Conservation (phyloP, 2,797 vertebrate genomes). For the Tinamus major region DNA sequence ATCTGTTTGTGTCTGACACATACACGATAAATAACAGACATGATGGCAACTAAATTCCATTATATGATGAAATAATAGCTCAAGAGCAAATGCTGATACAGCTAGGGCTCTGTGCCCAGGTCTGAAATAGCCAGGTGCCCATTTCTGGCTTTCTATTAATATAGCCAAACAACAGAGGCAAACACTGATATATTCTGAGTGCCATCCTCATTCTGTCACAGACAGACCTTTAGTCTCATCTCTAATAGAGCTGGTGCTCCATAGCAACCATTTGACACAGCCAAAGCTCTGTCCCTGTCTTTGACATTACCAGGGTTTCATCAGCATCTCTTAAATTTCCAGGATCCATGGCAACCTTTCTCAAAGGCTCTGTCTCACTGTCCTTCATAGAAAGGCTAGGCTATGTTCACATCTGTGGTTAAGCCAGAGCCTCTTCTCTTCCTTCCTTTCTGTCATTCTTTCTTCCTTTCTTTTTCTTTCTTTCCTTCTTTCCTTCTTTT, state of each 20-base stretch:
- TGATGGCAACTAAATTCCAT: background rate
- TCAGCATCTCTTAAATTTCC: background rate
- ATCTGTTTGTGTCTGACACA: background rate
- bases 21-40: background rate
- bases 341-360: background rate
- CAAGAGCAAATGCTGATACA: background rate
- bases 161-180: background rate
- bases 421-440: background rate
- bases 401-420: background rate
- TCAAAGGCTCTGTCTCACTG: accelerated
- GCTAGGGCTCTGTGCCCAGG: background rate
- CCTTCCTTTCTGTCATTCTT: too few species aligned
- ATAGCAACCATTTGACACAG: background rate
- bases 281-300: background rate
- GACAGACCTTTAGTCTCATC: background rate
- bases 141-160: background rate
- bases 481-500: background rate
- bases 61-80: background rate
- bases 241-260: background rate
- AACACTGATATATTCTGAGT: background rate
- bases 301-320: background rate
- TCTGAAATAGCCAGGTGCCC: background rate
- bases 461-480: too few species aligned
- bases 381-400: background rate
- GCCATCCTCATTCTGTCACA: background rate